Percentiles rank a stretch among this genome's conserved stretches.
Conservation (phyloP, 2,797 vertebrate genomes). For the Acanthopagrus latus region DNA sequence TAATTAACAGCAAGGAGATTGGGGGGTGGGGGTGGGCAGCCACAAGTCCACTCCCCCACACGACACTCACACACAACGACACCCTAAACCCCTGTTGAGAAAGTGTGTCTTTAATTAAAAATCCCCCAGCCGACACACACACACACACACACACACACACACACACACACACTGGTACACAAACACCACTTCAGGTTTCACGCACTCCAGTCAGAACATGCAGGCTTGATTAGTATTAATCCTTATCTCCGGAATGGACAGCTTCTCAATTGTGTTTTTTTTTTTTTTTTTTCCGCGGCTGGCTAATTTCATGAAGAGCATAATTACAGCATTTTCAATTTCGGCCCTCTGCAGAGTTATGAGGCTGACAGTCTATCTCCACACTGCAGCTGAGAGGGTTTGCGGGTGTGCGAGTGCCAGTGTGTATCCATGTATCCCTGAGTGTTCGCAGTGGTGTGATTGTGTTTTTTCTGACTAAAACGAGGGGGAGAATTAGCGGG, state of each 20-base stretch:
- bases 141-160: conserved; percentile 22
- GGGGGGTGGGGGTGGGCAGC: conserved; percentile 27
- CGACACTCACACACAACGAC: conserved; percentile 29
- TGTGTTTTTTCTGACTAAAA: conserved; percentile 57
- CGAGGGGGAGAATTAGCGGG: conserved; percentile 54
- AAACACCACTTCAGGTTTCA: conserved; percentile 56
- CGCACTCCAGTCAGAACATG: conserved; percentile 61
- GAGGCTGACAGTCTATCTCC: conserved; percentile 72
- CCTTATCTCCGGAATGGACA: conserved; percentile 79
- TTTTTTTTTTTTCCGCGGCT: conserved; percentile 66
- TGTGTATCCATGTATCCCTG: conserved; percentile 20
- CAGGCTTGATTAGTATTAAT: conserved; percentile 78
- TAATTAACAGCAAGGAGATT: conserved; percentile 75
- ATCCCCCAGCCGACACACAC: conserved; percentile 25
- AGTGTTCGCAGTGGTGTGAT: conserved; percentile 41
- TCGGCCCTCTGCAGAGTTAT: conserved; percentile 67
- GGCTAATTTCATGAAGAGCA: conserved; percentile 84
- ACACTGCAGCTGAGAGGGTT: conserved; percentile 68
- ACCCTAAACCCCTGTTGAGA: conserved; percentile 57
- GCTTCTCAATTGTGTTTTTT: conserved; percentile 77
- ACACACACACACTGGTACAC: conserved; percentile 29
- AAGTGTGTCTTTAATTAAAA: conserved; percentile 81
- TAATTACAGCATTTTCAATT: conserved; percentile 85
- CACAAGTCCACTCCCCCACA: conserved; percentile 14
- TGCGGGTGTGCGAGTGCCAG: conserved; percentile 4